phyloP scores from a whole-genome alignment of 2,888 invertebrate species.

The Isotomurus palustris region DNA sequence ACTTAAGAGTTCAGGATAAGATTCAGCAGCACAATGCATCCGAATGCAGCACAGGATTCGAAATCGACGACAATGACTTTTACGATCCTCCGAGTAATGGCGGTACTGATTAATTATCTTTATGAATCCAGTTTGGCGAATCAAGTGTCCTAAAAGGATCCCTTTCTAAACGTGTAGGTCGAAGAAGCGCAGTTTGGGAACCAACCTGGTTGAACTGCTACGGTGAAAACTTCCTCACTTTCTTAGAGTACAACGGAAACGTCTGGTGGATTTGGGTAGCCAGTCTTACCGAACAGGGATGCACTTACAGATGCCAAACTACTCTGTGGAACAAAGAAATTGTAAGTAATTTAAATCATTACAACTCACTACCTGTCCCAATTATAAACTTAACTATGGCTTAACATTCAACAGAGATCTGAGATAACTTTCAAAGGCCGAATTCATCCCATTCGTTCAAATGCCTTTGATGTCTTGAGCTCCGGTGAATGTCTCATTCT shows the following conservation, averaged over 20 bases:
- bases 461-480: conserved; percentile 21
- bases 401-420: conserved; percentile 1
- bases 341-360: not conserved
- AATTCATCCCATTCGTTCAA: conserved; percentile 23
- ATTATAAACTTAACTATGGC: not conserved
- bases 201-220: conserved; percentile 36
- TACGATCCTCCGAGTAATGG: conserved; percentile 14
- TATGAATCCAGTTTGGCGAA: conserved; percentile 1
- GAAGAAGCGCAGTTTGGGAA: conserved; percentile 26
- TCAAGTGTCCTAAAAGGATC: no score
- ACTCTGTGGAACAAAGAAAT: conserved; percentile 26
- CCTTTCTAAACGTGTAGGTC: not conserved
- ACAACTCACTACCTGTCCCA: not conserved
- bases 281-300: conserved; percentile 11
- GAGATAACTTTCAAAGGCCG: conserved; percentile 22
- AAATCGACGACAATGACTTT: conserved; percentile 32
- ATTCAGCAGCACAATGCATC: conserved; percentile 27
- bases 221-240: conserved; percentile 33
- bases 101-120: not conserved
- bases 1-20: conserved; percentile 26
- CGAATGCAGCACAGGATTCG: conserved; percentile 36
- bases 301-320: conserved; percentile 14
- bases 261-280: conserved; percentile 37
- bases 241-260: conserved; percentile 20
- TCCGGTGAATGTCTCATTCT: conserved; percentile 31